Conservation (phyloP, 2,797 vertebrate genomes). For the Salarias fasciatus region DNA sequence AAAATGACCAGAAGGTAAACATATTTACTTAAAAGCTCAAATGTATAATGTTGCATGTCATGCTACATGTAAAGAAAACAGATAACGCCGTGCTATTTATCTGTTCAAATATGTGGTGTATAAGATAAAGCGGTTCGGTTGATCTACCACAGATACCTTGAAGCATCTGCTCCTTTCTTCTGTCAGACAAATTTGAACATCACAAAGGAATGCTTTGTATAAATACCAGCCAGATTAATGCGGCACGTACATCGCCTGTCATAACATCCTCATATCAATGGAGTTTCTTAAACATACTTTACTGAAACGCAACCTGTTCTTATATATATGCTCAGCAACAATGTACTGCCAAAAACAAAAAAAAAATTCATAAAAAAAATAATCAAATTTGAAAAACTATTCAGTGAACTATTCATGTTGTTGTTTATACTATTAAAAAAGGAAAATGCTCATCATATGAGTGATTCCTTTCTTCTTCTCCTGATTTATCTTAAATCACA, state of each 20-base stretch:
- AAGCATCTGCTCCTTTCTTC: constrained; percentile 41
- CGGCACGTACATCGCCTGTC: constrained; percentile 21
- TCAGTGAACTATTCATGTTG: neutral
- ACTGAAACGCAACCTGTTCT: neutral
- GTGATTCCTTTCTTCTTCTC: too few relatives aligned
- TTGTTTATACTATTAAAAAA: too few relatives aligned
- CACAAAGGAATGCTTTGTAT: constrained; percentile 52
- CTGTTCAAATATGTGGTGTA: constrained; percentile 11
- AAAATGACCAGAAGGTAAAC: neutral
- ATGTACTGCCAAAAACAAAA: too few relatives aligned
- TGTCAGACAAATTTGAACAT: constrained; percentile 43
- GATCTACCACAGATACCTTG: constrained; percentile 26
- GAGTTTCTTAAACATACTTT: constrained; percentile 1
- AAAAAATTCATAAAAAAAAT: too few relatives aligned
- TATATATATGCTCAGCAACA: too few relatives aligned
- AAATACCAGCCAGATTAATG: constrained; percentile 7
- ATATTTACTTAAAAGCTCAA: constrained; percentile 12
- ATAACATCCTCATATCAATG: constrained; percentile 12
- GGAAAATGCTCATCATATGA: too few relatives aligned
- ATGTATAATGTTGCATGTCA: constrained; percentile 10
- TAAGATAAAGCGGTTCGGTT: constrained; percentile 26
- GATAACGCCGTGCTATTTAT: constrained; percentile 20
- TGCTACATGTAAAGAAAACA: constrained; percentile 15
- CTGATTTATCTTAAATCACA: too few relatives aligned
- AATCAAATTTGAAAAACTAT: constrained; percentile 8